phyloP scores from a whole-genome alignment of 2,888 invertebrate species.

The Aporophyla nigra region DNA sequence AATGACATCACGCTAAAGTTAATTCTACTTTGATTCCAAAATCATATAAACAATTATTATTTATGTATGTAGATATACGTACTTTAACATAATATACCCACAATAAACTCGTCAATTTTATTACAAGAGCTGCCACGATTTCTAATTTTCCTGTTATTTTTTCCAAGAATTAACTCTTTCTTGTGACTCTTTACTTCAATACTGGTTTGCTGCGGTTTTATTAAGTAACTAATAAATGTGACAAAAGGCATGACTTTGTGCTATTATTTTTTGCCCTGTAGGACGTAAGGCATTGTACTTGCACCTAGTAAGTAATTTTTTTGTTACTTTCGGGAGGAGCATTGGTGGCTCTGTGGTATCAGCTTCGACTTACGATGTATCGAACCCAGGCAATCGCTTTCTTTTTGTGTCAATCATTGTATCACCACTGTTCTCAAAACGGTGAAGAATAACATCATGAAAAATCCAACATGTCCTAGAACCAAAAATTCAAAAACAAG shows the following conservation, averaged over 20 bases:
- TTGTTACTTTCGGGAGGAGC: too few relatives aligned
- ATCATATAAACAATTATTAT: neutral
- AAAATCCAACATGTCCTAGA: too few relatives aligned
- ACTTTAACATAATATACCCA: neutral
- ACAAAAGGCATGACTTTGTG: neutral
- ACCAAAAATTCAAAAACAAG: too few relatives aligned
- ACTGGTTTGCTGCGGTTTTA: constrained; percentile 25
- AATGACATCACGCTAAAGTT: neutral
- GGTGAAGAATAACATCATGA: too few relatives aligned
- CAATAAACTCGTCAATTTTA: neutral
- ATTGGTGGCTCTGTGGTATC: too few relatives aligned
- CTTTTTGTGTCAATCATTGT: too few relatives aligned
- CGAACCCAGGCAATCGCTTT: too few relatives aligned
- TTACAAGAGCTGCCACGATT: neutral
- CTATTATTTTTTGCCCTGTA: neutral
- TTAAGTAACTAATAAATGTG: too few relatives aligned
- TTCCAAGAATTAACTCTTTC: constrained; percentile 31
- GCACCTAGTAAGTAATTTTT: neutral
- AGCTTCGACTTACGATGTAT: too few relatives aligned
- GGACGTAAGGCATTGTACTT: neutral
- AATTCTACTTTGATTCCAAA: neutral
- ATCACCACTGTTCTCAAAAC: too few relatives aligned
- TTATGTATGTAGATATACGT: neutral
- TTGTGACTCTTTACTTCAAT: constrained; percentile 4
- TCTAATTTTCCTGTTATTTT: constrained; percentile 32